Base-by-base conservation (phyloP, 2,888 invertebrate species). In the Caenorhabditis afra region DNA sequence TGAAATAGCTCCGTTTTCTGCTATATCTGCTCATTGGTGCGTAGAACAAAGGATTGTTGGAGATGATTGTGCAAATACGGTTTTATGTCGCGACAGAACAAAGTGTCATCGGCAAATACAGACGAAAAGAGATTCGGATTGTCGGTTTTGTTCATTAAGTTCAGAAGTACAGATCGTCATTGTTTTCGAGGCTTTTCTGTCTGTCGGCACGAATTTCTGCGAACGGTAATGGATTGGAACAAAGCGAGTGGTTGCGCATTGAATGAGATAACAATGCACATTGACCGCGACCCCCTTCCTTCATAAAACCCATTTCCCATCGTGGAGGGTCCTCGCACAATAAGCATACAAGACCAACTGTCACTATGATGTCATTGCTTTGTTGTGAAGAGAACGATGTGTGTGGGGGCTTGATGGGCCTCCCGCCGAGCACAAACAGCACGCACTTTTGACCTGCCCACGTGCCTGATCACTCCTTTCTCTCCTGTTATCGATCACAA, bases 391-490 rank as follows among this genome's bases (percentile, higher is more conserved):
- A 29, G 7, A 29, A 29, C n/a, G n/a, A n/a, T n/a, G 29, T 29
- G 29, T 29, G 20, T 57, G 47, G 57, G 23, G 52, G 52, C 11
- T 16, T 14, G 23, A 53, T 55, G 55, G 55, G 14, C 37, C 49
- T 64, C 62, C 62, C 62, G 50, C 47, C 16, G 64, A 73, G 64
- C 64, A 64, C 64, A 64, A 57, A 64, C 73, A 73, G 29, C 52
- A 55, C 66, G 62, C 73, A 64, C 73, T 64, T 64, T 49, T 50
- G 73, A 65, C 73, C 73, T 65, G 50, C 64, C 73, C 73, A 73
- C 73, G 73, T 73, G 73, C 50, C 57, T 64, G 73, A 73, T 73
- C 73, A 64, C 49, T 61, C 61, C 62, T 35, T 39, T 35, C n/a
- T 29, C 29, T 29, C 39, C 45, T 61, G 71, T 57, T 73, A 73